Conservation (phyloP, 1,140 invertebrate species). For the Drosophila ananassae region DNA sequence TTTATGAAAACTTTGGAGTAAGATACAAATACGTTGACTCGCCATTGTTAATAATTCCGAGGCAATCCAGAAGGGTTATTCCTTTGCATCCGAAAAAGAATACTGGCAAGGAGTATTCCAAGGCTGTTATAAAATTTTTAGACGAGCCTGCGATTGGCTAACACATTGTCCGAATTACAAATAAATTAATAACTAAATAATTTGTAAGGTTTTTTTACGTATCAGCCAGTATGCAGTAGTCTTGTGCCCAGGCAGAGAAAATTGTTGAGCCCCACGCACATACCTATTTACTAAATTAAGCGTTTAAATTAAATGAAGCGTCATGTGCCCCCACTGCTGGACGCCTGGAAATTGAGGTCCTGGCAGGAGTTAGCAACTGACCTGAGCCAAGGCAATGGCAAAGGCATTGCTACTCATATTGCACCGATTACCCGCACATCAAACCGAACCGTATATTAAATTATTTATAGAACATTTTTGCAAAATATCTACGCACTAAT, state of each 20-base stretch:
- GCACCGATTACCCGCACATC: constrained; percentile 52
- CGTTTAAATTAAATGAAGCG: constrained; percentile 62
- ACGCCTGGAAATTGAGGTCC: background rate
- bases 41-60: background rate
- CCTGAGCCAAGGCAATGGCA: constrained; percentile 5
- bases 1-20: background rate
- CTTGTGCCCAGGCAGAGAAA: no score
- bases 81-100: background rate
- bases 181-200: background rate
- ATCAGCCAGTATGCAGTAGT: no score
- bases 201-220: no score
- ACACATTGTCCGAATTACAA: background rate
- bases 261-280: no score
- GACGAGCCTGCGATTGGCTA: background rate
- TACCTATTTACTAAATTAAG: constrained; percentile 66
- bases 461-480: constrained; percentile 83
- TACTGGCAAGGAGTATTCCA: background rate
- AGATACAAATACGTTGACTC: background rate
- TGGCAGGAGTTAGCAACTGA: constrained; percentile 22
- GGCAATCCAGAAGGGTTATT: background rate
- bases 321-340: background rate
- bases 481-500: constrained; percentile 83
- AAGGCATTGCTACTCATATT: constrained; percentile 12
- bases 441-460: constrained; percentile 62
- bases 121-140: background rate